A percentile compares a stretch with the other conserved stretches of the same genome.
Evolutionary conservation across 1,140 invertebrate genomes (phyloP).

Genomic region (Ceratina calcarata): DNA sequence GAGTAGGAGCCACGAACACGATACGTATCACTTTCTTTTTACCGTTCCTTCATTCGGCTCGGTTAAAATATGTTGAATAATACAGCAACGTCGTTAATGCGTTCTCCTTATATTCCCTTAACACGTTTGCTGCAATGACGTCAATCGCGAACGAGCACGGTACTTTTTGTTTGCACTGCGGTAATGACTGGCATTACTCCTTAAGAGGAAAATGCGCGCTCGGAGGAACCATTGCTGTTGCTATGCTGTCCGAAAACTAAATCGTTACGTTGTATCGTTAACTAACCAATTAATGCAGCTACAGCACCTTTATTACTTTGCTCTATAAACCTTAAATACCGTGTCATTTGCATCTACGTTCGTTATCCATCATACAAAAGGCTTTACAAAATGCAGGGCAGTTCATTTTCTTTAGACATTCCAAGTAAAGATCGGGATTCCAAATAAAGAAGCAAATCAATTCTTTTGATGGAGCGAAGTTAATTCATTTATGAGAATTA

Average conservation of each 20-base stretch:
- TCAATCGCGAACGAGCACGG: neutral
- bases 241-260: neutral
- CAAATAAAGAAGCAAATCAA: too few relatives aligned
- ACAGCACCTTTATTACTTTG: neutral
- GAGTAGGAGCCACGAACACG: neutral
- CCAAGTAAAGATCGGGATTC: too few relatives aligned
- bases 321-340: neutral
- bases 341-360: too few relatives aligned
- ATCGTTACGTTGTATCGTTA: neutral
- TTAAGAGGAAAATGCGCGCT: neutral
- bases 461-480: too few relatives aligned
- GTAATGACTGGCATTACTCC: slow-evolving; percentile 37
- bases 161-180: slow-evolving; percentile 30
- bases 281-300: neutral
- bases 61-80: slow-evolving; percentile 44
- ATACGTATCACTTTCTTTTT: slow-evolving; percentile 14
- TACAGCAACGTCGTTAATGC: slow-evolving; percentile 34
- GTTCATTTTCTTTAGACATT: too few relatives aligned
- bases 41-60: slow-evolving; percentile 2
- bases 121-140: slow-evolving; percentile 36
- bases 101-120: slow-evolving; percentile 24
- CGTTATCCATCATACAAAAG: too few relatives aligned
- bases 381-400: too few relatives aligned
- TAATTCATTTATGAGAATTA: too few relatives aligned
- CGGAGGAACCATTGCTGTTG: neutral